Evolutionary conservation across 2,888 invertebrate species (phyloP).

Genomic region (Eretmocerus hayati): DNA sequence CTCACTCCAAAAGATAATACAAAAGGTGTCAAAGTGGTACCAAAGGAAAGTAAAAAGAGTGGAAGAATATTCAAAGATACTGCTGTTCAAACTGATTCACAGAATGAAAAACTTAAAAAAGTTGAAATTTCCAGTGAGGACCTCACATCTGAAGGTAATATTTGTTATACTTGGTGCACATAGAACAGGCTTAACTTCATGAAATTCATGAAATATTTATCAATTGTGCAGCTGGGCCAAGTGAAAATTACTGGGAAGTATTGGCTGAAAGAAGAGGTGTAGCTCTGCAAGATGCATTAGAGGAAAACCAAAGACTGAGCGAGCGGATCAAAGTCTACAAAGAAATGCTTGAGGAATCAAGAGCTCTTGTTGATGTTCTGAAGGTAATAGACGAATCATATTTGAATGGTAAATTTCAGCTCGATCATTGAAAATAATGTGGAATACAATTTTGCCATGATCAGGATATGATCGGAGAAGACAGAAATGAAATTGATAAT

Average conservation of each 20-base stretch:
- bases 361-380: slow-evolving; percentile 66
- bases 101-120: slow-evolving; percentile 46
- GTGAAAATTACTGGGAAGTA: slow-evolving; percentile 69
- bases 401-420: too few species aligned
- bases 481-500: slow-evolving; percentile 44
- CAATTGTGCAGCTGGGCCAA: slow-evolving; percentile 51
- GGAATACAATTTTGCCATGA: slow-evolving; percentile 27
- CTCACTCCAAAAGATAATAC: slow-evolving; percentile 12
- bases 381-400: slow-evolving; percentile 59
- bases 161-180: neutral
- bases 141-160: slow-evolving; percentile 56
- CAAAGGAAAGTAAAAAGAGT: slow-evolving; percentile 12
- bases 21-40: slow-evolving; percentile 15
- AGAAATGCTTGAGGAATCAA: slow-evolving; percentile 69
- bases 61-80: slow-evolving; percentile 44
- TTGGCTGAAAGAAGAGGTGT: slow-evolving; percentile 67
- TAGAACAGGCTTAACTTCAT: too few species aligned
- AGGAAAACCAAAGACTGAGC: slow-evolving; percentile 60
- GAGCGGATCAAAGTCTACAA: slow-evolving; percentile 63
- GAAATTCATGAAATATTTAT: neutral
- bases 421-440: neutral
- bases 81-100: slow-evolving; percentile 59
- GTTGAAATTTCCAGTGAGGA: slow-evolving; percentile 59
- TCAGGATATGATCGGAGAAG: slow-evolving; percentile 60
- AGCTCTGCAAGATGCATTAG: slow-evolving; percentile 64